Conservation (phyloP, 2,888 invertebrate species). For the Ligdia adustata region DNA sequence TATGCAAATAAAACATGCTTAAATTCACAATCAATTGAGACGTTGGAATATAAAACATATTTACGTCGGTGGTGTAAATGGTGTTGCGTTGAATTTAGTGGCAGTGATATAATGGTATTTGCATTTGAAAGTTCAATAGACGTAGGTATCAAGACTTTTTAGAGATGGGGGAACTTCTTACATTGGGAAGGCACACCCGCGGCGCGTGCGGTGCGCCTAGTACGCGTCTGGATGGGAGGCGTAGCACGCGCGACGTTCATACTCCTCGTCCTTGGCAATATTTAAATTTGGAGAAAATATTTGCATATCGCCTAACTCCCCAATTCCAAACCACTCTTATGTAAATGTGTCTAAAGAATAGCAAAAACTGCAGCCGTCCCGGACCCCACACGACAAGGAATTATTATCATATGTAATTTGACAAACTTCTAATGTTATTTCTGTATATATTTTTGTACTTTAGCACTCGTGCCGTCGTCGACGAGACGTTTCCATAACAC, state of each 20-base stretch:
- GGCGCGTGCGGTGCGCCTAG: constrained; percentile 68
- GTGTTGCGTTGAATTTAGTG: constrained; percentile 49
- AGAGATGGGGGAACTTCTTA: constrained; percentile 58
- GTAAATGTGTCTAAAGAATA: constrained; percentile 72
- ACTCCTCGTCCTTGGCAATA: constrained; percentile 48
- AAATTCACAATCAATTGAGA: constrained; percentile 41
- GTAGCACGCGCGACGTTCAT: constrained; percentile 52
- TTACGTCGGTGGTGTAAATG: constrained; percentile 53
- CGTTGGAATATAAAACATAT: constrained; percentile 36
- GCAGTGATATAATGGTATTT: constrained; percentile 64
- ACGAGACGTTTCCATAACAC: constrained; percentile 60
- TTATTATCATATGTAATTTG: constrained; percentile 73
- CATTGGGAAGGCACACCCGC: constrained; percentile 65
- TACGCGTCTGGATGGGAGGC: constrained; percentile 45
- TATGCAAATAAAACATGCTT: constrained; percentile 74
- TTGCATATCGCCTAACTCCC: constrained; percentile 83
- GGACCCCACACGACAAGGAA: constrained; percentile 69
- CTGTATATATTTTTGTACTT: constrained; percentile 78
- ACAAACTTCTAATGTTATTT: constrained; percentile 74
- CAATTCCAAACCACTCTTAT: constrained; percentile 72
- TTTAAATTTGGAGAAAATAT: constrained; percentile 78
- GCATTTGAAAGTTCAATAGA: constrained; percentile 72
- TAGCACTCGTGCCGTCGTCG: constrained; percentile 51
- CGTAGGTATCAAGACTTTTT: constrained; percentile 55
- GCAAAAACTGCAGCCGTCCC: constrained; percentile 72